These are phyloP conservation scores for Psilopogon haemacephalus DNA, from an alignment of 2,113 vertebrate species.

Conservation along the genomic window DNA sequence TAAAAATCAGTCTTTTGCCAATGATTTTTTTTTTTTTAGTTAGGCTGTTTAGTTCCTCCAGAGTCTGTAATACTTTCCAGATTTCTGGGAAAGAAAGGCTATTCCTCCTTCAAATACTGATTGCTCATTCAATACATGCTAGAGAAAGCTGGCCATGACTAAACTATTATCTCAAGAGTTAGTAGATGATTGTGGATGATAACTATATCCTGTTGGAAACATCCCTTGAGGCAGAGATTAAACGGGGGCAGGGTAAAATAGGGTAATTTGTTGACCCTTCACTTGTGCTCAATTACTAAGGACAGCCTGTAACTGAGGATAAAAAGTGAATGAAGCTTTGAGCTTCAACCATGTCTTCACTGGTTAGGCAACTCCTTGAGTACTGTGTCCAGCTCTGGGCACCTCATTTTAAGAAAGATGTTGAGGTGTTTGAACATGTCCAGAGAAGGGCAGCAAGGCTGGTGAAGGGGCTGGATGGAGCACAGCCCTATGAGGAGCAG, in stretches of 20 bases:
- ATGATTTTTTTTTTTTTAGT: not conserved
- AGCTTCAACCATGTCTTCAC: no score
- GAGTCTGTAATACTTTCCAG: not conserved
- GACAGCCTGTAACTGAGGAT: not conserved
- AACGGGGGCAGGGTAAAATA: not conserved
- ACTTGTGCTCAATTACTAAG: not conserved
- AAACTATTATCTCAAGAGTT: conserved; percentile 14
- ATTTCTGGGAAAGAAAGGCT: not conserved
- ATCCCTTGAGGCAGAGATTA: not conserved
- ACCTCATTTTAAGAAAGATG: no score
- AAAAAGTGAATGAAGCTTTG: no score
- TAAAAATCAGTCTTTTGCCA: not conserved
- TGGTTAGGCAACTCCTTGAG: no score
- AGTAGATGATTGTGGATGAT: not conserved
- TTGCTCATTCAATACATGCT: not conserved
- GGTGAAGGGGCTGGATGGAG: no score
- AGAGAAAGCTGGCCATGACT: not conserved
- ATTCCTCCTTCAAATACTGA: not conserved
- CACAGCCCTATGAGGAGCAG: no score
- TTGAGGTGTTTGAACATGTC: no score
- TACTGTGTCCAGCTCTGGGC: no score
- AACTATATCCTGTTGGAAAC: conserved; percentile 2
- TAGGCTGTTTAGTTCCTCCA: not conserved
- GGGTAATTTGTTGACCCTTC: not conserved
- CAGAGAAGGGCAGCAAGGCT: no score